These are phyloP conservation scores for Bufotes viridis DNA, from an alignment of 2,797 vertebrate genomes.

Conservation along the genomic window DNA sequence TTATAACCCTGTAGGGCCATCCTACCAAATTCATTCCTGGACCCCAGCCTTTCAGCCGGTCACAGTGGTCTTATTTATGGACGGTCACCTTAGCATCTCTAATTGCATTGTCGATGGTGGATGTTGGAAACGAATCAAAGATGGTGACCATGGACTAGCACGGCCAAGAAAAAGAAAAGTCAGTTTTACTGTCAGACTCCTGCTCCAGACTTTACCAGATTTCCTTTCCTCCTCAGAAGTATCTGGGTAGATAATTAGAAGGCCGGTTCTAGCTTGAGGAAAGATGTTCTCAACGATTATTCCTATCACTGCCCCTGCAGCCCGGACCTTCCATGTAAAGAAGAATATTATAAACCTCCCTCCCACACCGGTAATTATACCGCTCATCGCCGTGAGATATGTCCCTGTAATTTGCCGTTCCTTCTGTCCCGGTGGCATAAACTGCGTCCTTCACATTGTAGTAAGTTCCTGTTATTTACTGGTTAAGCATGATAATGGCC, in stretches of 20 bases:
- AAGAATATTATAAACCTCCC: background rate
- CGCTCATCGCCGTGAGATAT: background rate
- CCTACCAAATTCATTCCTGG: too few relatives aligned
- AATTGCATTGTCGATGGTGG: too few relatives aligned
- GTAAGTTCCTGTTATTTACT: background rate
- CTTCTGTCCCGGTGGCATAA: background rate
- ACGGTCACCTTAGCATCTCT: too few relatives aligned
- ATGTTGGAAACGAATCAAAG: too few relatives aligned
- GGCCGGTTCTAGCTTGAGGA: background rate
- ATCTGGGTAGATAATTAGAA: background rate
- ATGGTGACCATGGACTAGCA: too few relatives aligned
- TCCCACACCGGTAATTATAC: background rate
- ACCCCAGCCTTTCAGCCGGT: too few relatives aligned
- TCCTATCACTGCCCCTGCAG: background rate
- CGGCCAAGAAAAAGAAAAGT: too few relatives aligned
- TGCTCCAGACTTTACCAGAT: too few relatives aligned
- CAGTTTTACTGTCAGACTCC: too few relatives aligned
- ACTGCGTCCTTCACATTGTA: background rate
- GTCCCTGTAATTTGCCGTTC: constrained; percentile 4
- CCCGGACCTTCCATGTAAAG: background rate
- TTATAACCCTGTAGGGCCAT: too few relatives aligned
- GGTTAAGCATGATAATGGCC: constrained; percentile 24
- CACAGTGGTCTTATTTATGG: too few relatives aligned
- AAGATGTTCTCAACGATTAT: background rate
- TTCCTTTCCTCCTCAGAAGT: background rate